These are phyloP conservation scores for Cyaniris semiargus DNA, from an alignment of 2,888 invertebrate genomes.

Conservation along the genomic window DNA sequence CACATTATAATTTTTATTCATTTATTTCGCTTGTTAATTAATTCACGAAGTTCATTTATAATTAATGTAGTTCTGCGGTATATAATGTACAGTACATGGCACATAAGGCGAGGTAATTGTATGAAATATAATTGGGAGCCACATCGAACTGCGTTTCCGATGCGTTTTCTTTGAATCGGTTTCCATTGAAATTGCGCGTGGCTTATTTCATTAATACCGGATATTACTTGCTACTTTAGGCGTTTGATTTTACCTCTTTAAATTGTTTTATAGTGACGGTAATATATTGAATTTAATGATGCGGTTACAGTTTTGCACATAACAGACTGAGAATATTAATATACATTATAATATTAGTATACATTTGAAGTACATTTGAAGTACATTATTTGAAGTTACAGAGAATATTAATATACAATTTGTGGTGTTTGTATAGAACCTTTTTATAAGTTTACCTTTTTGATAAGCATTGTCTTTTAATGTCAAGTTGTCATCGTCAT, in stretches of 20 bases:
- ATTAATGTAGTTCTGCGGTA: neutral
- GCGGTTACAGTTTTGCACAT: too few species aligned
- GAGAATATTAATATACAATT: too few species aligned
- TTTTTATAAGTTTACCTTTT: too few species aligned
- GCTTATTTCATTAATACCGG: neutral
- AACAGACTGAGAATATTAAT: too few species aligned
- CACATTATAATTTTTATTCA: neutral
- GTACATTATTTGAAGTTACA: too few species aligned
- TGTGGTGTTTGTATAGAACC: too few species aligned
- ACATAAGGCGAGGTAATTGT: neutral
- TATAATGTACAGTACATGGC: neutral
- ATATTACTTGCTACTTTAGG: neutral
- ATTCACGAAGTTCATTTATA: constrained; percentile 7
- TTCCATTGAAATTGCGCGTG: neutral
- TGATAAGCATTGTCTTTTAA: too few species aligned
- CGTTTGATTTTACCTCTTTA: neutral
- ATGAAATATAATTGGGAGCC: neutral
- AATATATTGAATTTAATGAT: neutral
- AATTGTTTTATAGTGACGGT: neutral
- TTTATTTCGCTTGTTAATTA: neutral
- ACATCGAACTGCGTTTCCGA: neutral
- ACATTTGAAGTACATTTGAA: too few species aligned
- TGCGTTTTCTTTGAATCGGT: neutral
- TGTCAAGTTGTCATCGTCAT: too few species aligned
- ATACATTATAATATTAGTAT: too few species aligned